A percentile compares a stretch with the other conserved stretches of the same genome.
These are phyloP conservation scores for Calliopsis andreniformis DNA, from an alignment of 1,140 invertebrate species.

Conservation along the genomic window DNA sequence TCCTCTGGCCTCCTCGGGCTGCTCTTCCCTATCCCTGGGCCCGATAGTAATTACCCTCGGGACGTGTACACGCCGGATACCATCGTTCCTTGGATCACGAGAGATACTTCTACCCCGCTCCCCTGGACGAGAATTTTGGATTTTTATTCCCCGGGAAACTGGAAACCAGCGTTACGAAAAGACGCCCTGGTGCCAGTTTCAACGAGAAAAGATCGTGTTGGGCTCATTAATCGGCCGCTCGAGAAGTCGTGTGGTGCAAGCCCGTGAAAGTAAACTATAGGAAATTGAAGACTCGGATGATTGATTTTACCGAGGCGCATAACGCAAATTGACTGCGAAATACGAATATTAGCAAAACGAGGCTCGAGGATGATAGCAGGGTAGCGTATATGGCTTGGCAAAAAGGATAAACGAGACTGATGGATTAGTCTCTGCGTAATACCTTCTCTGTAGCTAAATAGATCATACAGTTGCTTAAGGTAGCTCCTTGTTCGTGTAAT, in stretches of 20 bases:
- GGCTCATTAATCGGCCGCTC: not conserved
- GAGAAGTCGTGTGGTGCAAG: not conserved
- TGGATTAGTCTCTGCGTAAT: too few species aligned
- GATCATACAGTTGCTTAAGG: too few species aligned
- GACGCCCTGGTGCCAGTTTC: not conserved
- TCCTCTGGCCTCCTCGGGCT: constrained; percentile 26
- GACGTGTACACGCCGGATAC: constrained; percentile 52
- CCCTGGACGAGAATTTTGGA: too few species aligned
- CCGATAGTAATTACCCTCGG: constrained; percentile 62
- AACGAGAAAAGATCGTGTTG: not conserved
- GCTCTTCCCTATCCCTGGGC: constrained; percentile 37
- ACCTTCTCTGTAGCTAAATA: too few species aligned
- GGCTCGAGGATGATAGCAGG: not conserved
- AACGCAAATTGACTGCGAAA: not conserved
- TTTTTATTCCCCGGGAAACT: constrained; percentile 6
- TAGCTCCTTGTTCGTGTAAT: too few species aligned
- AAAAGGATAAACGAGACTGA: too few species aligned
- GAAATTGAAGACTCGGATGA: not conserved
- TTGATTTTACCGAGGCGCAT: not conserved
- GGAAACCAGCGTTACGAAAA: not conserved
- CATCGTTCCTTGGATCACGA: constrained; percentile 26
- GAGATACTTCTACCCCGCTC: constrained; percentile 9
- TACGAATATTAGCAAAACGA: not conserved
- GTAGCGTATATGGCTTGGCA: not conserved
- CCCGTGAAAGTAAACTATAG: not conserved